Evolutionary conservation across 2,888 invertebrate species (phyloP).

Genomic region (Drosophila bunnanda): DNA sequence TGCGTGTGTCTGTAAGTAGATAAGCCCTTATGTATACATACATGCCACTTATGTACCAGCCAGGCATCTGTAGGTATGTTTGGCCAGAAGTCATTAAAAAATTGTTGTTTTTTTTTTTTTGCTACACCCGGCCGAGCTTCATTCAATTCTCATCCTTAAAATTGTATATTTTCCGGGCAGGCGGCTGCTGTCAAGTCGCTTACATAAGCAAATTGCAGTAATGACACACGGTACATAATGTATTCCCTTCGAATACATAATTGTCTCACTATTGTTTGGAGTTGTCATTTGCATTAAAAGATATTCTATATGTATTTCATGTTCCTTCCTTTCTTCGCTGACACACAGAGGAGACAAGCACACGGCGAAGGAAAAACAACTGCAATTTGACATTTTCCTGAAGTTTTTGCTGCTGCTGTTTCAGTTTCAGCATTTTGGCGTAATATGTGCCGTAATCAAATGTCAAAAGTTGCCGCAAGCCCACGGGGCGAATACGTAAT

Average conservation of each 20-base stretch:
- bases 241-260: constrained; percentile 51
- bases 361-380: constrained; percentile 1
- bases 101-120: constrained; percentile 21
- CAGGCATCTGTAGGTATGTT: constrained; percentile 27
- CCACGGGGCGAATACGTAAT: constrained; percentile 30
- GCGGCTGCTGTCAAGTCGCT: constrained; percentile 57
- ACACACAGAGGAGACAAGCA: constrained; percentile 43
- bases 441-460: constrained; percentile 71
- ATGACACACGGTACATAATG: constrained; percentile 49
- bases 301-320: constrained; percentile 10
- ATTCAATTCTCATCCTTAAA: constrained; percentile 68
- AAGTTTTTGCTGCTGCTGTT: constrained; percentile 39
- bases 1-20: constrained; percentile 55
- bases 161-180: constrained; percentile 46
- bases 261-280: constrained; percentile 19
- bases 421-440: constrained; percentile 47
- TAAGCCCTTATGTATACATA: constrained; percentile 70
- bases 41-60: constrained; percentile 47
- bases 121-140: constrained; percentile 17
- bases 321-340: constrained; percentile 17
- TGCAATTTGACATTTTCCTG: constrained; percentile 63
- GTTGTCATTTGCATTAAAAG: constrained; percentile 58
- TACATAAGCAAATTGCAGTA: constrained; percentile 75
- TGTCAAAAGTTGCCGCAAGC: constrained; percentile 60
- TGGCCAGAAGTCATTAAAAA: constrained; percentile 53